These are phyloP conservation scores for Idaea biselata DNA, from an alignment of 2,888 invertebrate genomes.

Conservation along the genomic window DNA sequence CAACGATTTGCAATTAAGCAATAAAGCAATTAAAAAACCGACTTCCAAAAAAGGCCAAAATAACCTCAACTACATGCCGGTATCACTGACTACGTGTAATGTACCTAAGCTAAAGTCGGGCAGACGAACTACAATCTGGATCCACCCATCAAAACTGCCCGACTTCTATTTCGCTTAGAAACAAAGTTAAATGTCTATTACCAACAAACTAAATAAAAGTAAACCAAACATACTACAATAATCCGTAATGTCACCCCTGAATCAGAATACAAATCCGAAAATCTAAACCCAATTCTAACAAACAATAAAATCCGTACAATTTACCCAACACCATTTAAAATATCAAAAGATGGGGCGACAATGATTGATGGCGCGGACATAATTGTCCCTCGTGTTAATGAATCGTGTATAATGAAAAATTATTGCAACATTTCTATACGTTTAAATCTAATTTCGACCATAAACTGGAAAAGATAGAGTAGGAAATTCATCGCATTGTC, in stretches of 20 bases:
- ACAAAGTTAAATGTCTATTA: too few species aligned
- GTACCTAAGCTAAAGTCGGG: too few species aligned
- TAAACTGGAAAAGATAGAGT: conserved; percentile 20
- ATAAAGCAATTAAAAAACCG: too few species aligned
- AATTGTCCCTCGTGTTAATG: conserved; percentile 77
- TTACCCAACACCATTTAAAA: conserved; percentile 47
- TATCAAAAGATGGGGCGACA: conserved; percentile 63
- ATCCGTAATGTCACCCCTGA: not conserved
- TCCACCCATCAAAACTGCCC: too few species aligned
- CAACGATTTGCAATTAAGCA: too few species aligned
- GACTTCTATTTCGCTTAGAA: too few species aligned
- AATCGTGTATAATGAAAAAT: conserved; percentile 77
- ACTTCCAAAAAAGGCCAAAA: too few species aligned
- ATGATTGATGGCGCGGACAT: conserved; percentile 71
- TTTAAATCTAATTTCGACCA: conserved; percentile 28
- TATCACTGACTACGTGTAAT: too few species aligned
- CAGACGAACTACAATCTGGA: too few species aligned
- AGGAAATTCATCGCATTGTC: conserved; percentile 2
- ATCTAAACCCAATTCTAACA: not conserved
- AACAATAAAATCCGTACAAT: conserved; percentile 22
- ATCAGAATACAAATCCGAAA: not conserved
- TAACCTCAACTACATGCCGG: too few species aligned
- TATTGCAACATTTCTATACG: conserved; percentile 43
- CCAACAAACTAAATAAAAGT: not conserved
- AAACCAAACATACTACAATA: not conserved